These are phyloP conservation scores for Eremobia ochroleuca DNA, from an alignment of 2,888 invertebrate genomes.

Conservation along the genomic window DNA sequence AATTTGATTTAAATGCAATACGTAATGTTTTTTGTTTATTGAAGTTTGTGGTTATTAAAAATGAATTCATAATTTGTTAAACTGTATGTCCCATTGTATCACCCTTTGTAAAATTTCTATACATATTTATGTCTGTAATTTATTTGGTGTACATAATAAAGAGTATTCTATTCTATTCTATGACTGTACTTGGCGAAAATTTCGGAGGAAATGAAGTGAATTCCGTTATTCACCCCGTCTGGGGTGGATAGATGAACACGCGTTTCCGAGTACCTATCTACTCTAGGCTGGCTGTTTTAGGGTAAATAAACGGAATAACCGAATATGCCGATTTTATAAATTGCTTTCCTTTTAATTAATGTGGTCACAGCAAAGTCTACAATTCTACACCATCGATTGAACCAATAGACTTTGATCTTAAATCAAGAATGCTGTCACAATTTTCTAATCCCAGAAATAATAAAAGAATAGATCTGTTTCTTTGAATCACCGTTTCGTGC, in stretches of 20 bases:
- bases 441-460: slow-evolving; percentile 6
- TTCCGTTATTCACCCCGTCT: background rate
- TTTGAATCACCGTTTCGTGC: background rate
- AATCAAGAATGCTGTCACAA: background rate
- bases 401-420: background rate
- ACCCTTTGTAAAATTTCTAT: too few species aligned
- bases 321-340: background rate
- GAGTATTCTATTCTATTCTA: too few species aligned
- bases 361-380: background rate
- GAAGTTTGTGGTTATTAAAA: background rate
- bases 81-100: too few species aligned
- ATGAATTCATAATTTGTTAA: too few species aligned
- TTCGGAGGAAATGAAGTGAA: background rate
- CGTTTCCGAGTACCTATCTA: background rate
- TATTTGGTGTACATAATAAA: too few species aligned
- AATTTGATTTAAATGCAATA: background rate
- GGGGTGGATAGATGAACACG: background rate
- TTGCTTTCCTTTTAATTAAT: background rate
- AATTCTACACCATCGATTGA: background rate
- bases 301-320: background rate
- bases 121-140: too few species aligned
- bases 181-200: background rate
- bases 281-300: background rate
- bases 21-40: background rate
- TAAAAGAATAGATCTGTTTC: slow-evolving; percentile 21